These are phyloP conservation scores for Spodoptera picta DNA, from an alignment of 2,888 invertebrate genomes.

Conservation along the genomic window DNA sequence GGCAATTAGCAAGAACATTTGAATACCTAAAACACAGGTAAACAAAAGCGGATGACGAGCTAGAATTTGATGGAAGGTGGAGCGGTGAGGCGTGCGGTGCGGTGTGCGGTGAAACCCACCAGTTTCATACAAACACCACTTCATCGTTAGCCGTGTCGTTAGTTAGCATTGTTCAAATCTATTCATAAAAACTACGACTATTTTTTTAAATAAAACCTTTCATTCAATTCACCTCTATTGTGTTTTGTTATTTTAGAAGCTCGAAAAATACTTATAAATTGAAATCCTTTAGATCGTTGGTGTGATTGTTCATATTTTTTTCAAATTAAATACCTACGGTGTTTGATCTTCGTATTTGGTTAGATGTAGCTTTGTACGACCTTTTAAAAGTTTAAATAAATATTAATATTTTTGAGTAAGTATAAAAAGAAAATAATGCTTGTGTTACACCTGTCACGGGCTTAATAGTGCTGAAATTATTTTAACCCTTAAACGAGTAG, in stretches of 20 bases:
- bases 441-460: too few species aligned
- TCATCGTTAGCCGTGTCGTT: constrained; percentile 62
- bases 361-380: background rate
- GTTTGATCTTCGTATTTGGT: background rate
- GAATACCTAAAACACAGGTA: constrained; percentile 19
- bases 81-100: constrained; percentile 36
- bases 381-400: too few species aligned
- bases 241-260: constrained; percentile 32
- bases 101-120: constrained; percentile 25
- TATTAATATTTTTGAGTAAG: too few species aligned
- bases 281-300: constrained; percentile 1
- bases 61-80: constrained; percentile 19
- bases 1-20: background rate
- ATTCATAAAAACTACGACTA: constrained; percentile 42
- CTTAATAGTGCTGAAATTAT: too few species aligned
- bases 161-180: constrained; percentile 57
- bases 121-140: constrained; percentile 7
- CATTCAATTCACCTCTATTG: constrained; percentile 40
- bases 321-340: constrained; percentile 3
- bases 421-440: too few species aligned
- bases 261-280: constrained; percentile 29
- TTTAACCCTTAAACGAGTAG: too few species aligned
- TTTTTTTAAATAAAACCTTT: constrained; percentile 57
- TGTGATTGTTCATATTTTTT: constrained; percentile 9
- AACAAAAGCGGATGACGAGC: constrained; percentile 46